Evolutionary conservation across 2,113 vertebrate species (phyloP).

Genomic region (Gasterosteus nipponicus): DNA sequence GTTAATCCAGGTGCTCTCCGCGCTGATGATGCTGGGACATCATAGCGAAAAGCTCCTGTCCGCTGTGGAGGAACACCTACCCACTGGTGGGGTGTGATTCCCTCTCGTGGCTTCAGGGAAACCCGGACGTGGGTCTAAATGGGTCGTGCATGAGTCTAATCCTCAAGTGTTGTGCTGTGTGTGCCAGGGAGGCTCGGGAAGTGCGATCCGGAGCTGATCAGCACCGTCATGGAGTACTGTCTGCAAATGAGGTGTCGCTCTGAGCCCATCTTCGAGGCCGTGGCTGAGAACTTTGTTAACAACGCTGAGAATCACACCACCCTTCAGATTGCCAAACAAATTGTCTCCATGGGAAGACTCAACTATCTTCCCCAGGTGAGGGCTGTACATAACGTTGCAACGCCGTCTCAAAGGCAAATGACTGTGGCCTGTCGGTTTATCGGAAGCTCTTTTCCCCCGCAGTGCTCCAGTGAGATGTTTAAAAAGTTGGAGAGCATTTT

Average conservation of each 20-base stretch:
- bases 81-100: conserved; percentile 10
- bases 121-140: background rate
- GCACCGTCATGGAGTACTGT: conserved; percentile 81
- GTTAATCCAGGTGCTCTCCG: conserved; percentile 37
- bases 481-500: conserved; percentile 81
- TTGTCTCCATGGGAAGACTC: conserved; percentile 84
- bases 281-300: conserved; percentile 79
- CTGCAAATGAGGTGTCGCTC: conserved; percentile 79
- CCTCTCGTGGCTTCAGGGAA: background rate
- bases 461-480: conserved; percentile 81
- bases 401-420: background rate
- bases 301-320: conserved; percentile 76
- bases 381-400: background rate
- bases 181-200: conserved; percentile 36
- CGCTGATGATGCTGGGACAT: conserved; percentile 40
- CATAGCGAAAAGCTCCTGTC: conserved; percentile 27
- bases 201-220: conserved; percentile 68
- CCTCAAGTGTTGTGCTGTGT: background rate
- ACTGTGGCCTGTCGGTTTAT: background rate
- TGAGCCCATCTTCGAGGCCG: conserved; percentile 80
- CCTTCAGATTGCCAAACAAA: conserved; percentile 73
- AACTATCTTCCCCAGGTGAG: conserved; percentile 81
- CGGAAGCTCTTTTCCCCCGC: background rate
- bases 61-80: conserved; percentile 50
- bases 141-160: background rate